These are phyloP conservation scores for Oscheius onirici DNA, from an alignment of 2,888 invertebrate species.

Conservation along the genomic window DNA sequence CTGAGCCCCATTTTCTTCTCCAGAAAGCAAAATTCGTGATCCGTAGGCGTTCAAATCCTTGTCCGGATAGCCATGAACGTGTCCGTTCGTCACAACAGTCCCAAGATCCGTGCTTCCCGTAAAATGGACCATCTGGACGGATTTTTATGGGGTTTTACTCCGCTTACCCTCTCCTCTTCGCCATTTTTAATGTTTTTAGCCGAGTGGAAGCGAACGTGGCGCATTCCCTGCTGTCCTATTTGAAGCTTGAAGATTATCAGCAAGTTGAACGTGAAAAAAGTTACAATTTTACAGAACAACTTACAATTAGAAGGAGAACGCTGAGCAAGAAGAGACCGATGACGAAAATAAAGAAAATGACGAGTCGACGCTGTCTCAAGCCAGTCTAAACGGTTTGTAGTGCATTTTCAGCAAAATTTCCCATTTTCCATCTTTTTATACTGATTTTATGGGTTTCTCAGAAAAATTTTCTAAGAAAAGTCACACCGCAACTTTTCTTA, in stretches of 20 bases:
- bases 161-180: constrained; percentile 44
- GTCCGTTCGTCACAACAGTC: constrained; percentile 60
- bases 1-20: constrained; percentile 55
- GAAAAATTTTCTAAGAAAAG: too few relatives aligned
- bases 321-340: constrained; percentile 49
- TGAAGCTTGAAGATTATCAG: constrained; percentile 59
- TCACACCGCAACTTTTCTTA: too few relatives aligned
- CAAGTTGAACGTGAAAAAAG: constrained; percentile 64
- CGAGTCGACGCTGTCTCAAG: constrained; percentile 40
- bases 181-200: constrained; percentile 38
- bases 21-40: constrained; percentile 58
- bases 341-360: constrained; percentile 42
- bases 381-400: constrained; percentile 10
- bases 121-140: constrained; percentile 70
- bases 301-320: constrained; percentile 57
- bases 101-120: constrained; percentile 63
- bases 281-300: too few relatives aligned
- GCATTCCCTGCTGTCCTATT: constrained; percentile 64
- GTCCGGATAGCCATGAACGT: constrained; percentile 59
- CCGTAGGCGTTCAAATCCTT: constrained; percentile 55
- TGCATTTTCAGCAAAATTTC: too few relatives aligned
- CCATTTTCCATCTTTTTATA: too few relatives aligned
- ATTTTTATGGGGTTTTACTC: too few relatives aligned
- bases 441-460: too few relatives aligned
- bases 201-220: constrained; percentile 56